phyloP scores from a whole-genome alignment of 2,113 vertebrate species.

The Nyctibius bracteatus region DNA sequence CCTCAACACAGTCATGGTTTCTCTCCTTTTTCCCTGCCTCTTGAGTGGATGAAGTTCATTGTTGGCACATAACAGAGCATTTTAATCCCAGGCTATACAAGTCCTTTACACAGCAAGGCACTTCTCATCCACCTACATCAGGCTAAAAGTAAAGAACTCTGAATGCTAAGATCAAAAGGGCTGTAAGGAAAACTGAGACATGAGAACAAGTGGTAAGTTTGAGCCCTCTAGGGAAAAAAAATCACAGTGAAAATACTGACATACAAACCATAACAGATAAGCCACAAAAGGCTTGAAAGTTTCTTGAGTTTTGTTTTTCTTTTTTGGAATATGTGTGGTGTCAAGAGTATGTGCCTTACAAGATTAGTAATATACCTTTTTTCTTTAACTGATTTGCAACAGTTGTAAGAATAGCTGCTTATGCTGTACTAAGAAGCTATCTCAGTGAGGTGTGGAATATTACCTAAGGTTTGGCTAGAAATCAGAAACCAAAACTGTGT shows the following conservation, averaged over 20 bases:
- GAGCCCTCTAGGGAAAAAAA: not conserved
- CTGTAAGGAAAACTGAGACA: not conserved
- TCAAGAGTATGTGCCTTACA: not conserved
- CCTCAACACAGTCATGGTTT: not conserved
- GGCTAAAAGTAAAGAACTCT: not conserved
- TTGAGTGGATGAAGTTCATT: not conserved
- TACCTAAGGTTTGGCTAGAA: not conserved
- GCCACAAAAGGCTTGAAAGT: not conserved
- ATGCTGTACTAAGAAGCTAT: not conserved
- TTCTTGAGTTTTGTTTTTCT: not conserved
- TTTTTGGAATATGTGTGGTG: not conserved
- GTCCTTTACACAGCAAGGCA: not conserved
- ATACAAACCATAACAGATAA: not conserved
- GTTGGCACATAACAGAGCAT: not conserved
- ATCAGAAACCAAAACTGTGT: not conserved
- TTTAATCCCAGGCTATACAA: not conserved
- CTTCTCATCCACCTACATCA: not conserved
- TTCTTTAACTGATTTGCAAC: not conserved
- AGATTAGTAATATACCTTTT: not conserved
- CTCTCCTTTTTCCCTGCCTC: not conserved
- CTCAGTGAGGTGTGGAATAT: not conserved
- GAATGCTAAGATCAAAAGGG: not conserved
- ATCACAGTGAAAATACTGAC: not conserved
- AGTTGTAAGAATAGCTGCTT: not conserved
- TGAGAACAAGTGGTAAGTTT: not conserved